Evolutionary conservation across 2,113 vertebrate genomes (phyloP), one percentile per base, ranked within the genome.

Genomic region (Excalfactoria chinensis): DNA sequence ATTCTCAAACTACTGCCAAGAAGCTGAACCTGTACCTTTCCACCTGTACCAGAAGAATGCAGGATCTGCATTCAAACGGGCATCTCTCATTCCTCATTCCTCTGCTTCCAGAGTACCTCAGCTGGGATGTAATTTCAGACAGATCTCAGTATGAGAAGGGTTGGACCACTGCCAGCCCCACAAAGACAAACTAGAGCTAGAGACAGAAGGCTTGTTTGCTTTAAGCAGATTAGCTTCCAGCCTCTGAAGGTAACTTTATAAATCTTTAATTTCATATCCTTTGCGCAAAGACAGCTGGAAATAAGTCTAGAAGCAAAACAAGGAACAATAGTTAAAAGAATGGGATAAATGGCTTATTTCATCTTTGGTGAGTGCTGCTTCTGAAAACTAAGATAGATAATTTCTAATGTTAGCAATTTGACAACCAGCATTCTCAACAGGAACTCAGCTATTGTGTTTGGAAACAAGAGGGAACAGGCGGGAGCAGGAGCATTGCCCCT

Each of bases 341-440:
- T 14, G 9, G 66, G 71, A 62, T 44, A 93, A 87, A 78, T 62
- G 7, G 22, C n/a, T 86, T 74, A 62, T 89, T 88, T 89, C 23
- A 55, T 59, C 19, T 14, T 41, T 26, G 25, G 17, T n/a, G 12
- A 88, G 32, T 14, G 30, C 25, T 81, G 16, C 58, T 92, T 75
- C 74, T 86, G 67, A 96, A 90, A 92, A 59, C 58, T 76, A 62
- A 81, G 53, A 23, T 84, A 95, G 26, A 23, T 79, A 51, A 81
- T 79, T 82, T 66, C 84, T 56, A 75, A 72, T 3, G 15, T 79
- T 87, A 67, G 46, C 59, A 46, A 89, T 64, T 23, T 76, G 78
- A 90, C 74, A 89, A 63, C 5, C 28, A 86, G 8, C 1, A 53
- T 59, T 73, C 78, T 79, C 26, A 76, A 63, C 13, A 70, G 81